A percentile compares a stretch with the other conserved stretches of the same genome.
Evolutionary conservation across 2,797 vertebrate species (phyloP).

Genomic region (Semotilus atromaculatus): DNA sequence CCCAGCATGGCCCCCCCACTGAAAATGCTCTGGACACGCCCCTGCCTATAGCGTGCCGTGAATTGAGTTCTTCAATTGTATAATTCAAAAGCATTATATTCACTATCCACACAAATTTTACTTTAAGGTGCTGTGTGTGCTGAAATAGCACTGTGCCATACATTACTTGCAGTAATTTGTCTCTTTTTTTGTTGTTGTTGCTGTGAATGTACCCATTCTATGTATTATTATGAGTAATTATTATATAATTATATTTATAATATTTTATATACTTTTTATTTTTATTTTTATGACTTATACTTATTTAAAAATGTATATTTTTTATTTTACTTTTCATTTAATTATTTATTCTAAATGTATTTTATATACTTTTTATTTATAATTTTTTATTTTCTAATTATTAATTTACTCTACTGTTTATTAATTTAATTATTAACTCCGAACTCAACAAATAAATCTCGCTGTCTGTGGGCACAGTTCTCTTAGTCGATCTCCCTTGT

Average conservation of each 20-base stretch:
- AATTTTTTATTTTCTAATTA: not conserved
- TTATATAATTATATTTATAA: not conserved
- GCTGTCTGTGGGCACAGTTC: not conserved
- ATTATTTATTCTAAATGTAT: not conserved
- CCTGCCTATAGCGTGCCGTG: too few relatives aligned
- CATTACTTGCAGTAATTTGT: not conserved
- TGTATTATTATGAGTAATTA: not conserved
- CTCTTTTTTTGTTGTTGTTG: too few relatives aligned
- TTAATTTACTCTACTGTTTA: too few relatives aligned
- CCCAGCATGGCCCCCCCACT: too few relatives aligned
- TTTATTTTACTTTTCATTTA: not conserved
- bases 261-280: not conserved
- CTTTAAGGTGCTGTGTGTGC: not conserved
- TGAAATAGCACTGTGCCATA: not conserved
- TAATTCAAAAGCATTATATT: not conserved
- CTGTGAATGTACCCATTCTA: not conserved
- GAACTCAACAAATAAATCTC: constrained; percentile 4
- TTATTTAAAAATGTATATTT: not conserved
- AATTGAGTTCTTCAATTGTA: not conserved
- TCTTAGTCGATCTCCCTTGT: not conserved
- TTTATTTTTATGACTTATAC: not conserved
- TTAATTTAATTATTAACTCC: not conserved
- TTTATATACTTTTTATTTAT: not conserved
- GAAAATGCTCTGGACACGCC: too few relatives aligned
- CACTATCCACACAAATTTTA: not conserved